Evolutionary conservation across 2,888 invertebrate species (phyloP), one percentile per base, ranked within the genome.

Genomic region (Belgica antarctica): DNA sequence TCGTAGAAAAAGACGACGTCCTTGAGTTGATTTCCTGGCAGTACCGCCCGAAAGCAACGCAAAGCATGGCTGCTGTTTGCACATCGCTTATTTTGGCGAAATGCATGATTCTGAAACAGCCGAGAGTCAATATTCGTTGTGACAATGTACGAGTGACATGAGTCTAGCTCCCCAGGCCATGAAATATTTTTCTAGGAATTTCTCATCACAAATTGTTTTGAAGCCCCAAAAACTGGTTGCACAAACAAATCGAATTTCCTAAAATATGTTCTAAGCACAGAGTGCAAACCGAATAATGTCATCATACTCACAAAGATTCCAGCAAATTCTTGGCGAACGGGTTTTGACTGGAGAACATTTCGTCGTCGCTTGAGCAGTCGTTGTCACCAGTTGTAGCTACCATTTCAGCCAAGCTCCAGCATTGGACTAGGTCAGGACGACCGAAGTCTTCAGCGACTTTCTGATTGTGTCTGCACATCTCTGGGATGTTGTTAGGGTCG

Each of bases 61-160:
- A 89, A 71, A 96, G 77, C 90, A 96, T 93, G 1, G 95, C 96
- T 2, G 96, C 92, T 79, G 93, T 96, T 81, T 97, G 97, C 15
- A 96, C 83, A 78, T 96, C 96, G 4, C 88, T 86, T 68, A 89
- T 85, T 73, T 85, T 84, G 0, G 92, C 91, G 77, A 90, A 93
- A 79, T 92, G 90, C 61, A 86, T 83, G 76, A 92, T 92, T 77
- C 90, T 90, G 79, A n/a, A n/a, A n/a, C n/a, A n/a, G n/a, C n/a
- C n/a, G n/a, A n/a, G n/a, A n/a, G n/a, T n/a, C n/a, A n/a, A n/a
- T n/a, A n/a, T n/a, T n/a, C n/a, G n/a, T n/a, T n/a, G n/a, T n/a
- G n/a, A n/a, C n/a, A n/a, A n/a, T n/a, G n/a, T n/a, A n/a, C n/a
- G n/a, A n/a, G n/a, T n/a, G n/a, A n/a, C n/a, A n/a, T n/a, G n/a